Evolutionary conservation across 2,888 invertebrate genomes (phyloP).

Genomic region (Caenorhabditis doughertyi): DNA sequence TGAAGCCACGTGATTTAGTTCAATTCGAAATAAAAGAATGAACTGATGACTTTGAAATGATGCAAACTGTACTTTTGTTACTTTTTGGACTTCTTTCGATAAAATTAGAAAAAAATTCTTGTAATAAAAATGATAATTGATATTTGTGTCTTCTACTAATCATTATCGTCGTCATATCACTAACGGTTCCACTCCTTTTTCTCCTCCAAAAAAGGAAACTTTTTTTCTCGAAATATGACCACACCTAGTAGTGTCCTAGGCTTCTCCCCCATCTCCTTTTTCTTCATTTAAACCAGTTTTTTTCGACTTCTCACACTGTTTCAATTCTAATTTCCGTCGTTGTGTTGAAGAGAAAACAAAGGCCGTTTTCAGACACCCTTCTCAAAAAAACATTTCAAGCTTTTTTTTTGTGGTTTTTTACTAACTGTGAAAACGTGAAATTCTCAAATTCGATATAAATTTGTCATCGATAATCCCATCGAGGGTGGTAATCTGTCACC

Average conservation of each 20-base stretch:
- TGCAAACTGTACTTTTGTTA: not conserved
- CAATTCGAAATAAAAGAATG: not conserved
- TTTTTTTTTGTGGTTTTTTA: not conserved
- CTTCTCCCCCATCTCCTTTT: not conserved
- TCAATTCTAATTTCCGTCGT: slow-evolving; percentile 22
- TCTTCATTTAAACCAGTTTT: not conserved
- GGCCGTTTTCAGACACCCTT: not conserved
- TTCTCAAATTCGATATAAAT: not conserved
- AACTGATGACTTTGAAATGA: not conserved
- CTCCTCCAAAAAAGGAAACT: no score
- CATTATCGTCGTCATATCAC: not conserved
- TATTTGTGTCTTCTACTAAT: not conserved
- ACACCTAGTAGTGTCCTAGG: not conserved
- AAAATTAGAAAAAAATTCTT: not conserved
- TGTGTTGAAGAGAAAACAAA: not conserved
- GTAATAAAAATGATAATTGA: not conserved
- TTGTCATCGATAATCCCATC: not conserved
- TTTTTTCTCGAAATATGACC: not conserved
- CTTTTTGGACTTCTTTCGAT: not conserved
- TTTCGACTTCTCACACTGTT: slow-evolving; percentile 1
- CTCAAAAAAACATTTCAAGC: no score
- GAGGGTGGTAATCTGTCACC: not conserved
- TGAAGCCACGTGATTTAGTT: not conserved
- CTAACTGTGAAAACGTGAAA: not conserved
- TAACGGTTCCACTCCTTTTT: not conserved